Percentiles rank a stretch among this genome's conserved stretches.
Evolutionary conservation across 2,113 vertebrate species (phyloP).

Genomic region (Syngnathus scovelli): DNA sequence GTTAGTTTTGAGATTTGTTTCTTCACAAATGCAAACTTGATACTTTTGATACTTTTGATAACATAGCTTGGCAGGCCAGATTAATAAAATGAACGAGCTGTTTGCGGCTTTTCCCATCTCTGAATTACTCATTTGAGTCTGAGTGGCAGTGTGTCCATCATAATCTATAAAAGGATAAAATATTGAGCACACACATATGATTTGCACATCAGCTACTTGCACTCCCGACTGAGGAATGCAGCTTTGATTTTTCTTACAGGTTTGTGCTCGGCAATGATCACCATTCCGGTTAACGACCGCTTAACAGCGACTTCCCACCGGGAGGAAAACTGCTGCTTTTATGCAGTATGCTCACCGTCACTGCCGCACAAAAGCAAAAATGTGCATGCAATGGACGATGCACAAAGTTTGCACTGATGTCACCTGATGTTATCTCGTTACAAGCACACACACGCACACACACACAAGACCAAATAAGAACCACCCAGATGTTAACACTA

Average conservation of each 20-base stretch:
- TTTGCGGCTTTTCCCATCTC: background rate
- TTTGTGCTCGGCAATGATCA: background rate
- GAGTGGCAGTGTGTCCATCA: background rate
- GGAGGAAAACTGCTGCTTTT: background rate
- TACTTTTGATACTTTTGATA: background rate
- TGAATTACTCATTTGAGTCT: background rate
- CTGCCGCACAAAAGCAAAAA: too few species aligned
- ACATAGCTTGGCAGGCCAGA: background rate
- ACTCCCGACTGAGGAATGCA: background rate
- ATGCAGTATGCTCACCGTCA: background rate
- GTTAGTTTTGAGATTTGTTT: too few species aligned
- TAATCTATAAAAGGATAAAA: background rate
- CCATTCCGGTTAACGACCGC: background rate
- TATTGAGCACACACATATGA: background rate
- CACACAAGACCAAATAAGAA: conserved; percentile 24
- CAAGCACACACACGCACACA: conserved; percentile 13
- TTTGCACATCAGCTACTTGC: background rate
- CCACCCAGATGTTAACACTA: conserved; percentile 39
- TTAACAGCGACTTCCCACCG: background rate
- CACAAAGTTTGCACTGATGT: background rate
- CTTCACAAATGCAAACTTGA: background rate
- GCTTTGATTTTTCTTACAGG: background rate
- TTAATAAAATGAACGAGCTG: background rate
- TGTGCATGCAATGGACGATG: background rate
- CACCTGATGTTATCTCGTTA: conserved; percentile 25